Percentiles rank a stretch among this genome's conserved stretches.
These are phyloP conservation scores for Siniperca obscura DNA, from an alignment of 2,797 vertebrate genomes.

Conservation along the genomic window DNA sequence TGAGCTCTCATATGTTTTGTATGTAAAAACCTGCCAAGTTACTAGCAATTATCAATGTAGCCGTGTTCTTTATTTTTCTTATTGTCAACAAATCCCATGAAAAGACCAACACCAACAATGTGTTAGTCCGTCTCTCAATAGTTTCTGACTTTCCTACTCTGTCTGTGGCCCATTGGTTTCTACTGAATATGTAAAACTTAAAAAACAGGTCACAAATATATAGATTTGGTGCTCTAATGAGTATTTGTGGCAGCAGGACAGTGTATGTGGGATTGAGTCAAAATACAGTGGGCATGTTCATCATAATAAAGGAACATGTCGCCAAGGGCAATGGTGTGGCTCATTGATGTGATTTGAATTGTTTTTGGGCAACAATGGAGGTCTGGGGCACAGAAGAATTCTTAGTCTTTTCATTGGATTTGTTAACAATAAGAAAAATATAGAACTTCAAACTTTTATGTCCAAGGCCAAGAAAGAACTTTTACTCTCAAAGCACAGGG, in stretches of 20 bases:
- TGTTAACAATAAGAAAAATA: no score
- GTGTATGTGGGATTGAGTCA: neutral
- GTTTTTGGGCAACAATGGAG: no score
- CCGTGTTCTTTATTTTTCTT: conserved; percentile 1
- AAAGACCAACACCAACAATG: neutral
- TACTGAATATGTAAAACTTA: no score
- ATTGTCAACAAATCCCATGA: neutral
- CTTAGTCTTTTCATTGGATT: no score
- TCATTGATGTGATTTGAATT: no score
- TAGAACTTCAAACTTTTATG: no score
- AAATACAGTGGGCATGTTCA: neutral
- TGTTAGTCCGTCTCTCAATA: neutral
- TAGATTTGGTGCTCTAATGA: neutral
- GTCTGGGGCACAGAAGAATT: no score
- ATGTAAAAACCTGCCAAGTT: conserved; percentile 15
- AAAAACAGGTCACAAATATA: no score
- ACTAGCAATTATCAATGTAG: neutral
- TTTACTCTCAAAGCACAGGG: neutral
- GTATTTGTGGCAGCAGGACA: neutral
- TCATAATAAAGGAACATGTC: no score
- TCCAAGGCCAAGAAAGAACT: neutral
- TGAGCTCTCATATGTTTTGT: conserved; percentile 8
- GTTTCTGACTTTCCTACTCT: neutral
- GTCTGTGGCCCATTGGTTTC: neutral
- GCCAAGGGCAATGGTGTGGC: no score